These are phyloP conservation scores for Heliconius hortense DNA, from an alignment of 2,888 invertebrate species.

Conservation along the genomic window DNA sequence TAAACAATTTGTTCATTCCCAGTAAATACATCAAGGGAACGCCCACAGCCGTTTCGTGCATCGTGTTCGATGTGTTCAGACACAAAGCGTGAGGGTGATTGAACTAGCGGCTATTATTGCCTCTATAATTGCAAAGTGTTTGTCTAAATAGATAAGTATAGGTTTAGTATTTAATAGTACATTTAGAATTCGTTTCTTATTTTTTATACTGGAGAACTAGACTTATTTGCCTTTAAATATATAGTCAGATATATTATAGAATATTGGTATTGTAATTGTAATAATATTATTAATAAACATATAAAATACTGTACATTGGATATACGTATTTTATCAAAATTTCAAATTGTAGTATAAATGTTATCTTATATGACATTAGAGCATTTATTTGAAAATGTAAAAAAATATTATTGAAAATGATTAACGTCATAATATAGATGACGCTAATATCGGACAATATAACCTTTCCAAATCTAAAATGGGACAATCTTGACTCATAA, in stretches of 20 bases:
- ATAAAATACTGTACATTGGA: no score
- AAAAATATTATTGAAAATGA: no score
- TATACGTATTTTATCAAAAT: no score
- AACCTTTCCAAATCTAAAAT: neutral
- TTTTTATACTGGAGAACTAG: neutral
- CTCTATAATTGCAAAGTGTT: slow-evolving; percentile 22
- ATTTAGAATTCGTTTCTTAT: neutral
- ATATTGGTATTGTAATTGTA: no score
- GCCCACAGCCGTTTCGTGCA: slow-evolving; percentile 10
- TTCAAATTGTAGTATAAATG: no score
- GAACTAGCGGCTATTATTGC: slow-evolving; percentile 25
- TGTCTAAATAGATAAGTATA: slow-evolving; percentile 16
- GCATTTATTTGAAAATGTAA: no score
- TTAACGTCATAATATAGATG: neutral
- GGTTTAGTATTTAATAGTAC: neutral
- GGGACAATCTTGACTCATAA: neutral
- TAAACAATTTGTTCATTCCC: slow-evolving; percentile 7
- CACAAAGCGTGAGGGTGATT: slow-evolving; percentile 20
- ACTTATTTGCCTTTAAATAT: neutral
- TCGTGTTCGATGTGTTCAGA: slow-evolving; percentile 20
- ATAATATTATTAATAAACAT: no score
- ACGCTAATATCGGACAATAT: neutral
- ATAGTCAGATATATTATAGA: neutral
- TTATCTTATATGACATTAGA: no score
- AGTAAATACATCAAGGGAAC: slow-evolving; percentile 18